Conservation (phyloP, 1,140 invertebrate species). For the Drosophila sp. region DNA sequence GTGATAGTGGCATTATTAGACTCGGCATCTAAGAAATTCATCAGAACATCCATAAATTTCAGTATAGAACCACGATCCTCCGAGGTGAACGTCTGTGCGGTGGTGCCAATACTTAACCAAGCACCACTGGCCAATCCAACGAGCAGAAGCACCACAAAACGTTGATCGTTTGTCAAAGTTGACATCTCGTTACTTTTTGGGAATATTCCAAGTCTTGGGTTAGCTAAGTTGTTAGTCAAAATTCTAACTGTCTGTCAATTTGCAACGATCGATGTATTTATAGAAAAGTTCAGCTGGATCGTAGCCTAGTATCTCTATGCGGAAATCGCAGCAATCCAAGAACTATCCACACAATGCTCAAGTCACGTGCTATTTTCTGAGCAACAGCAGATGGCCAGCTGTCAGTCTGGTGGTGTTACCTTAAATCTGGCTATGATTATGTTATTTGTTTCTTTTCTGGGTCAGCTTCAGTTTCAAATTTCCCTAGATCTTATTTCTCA, state of each 20-base stretch:
- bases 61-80: constrained; percentile 62
- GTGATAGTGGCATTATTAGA: constrained; percentile 38
- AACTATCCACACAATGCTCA: constrained; percentile 2
- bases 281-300: not conserved
- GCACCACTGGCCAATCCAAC: constrained; percentile 14
- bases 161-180: constrained; percentile 38
- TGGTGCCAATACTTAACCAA: not conserved
- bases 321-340: constrained; percentile 33
- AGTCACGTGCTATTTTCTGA: constrained; percentile 27
- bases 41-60: constrained; percentile 61
- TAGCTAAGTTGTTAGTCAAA: constrained; percentile 25
- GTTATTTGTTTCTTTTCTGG: no score
- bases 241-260: constrained; percentile 35
- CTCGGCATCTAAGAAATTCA: constrained; percentile 63
- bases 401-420: not conserved
- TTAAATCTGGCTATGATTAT: constrained; percentile 9
- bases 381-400: constrained; percentile 23
- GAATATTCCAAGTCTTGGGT: constrained; percentile 3
- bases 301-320: constrained; percentile 31
- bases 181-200: constrained; percentile 19
- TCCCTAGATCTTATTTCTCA: not conserved
- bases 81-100: constrained; percentile 51
- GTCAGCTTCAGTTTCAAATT: constrained; percentile 27
- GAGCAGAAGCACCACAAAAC: constrained; percentile 36
- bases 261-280: constrained; percentile 28